These are phyloP conservation scores for Orius insidiosus DNA, from an alignment of 1,140 invertebrate species.

Conservation along the genomic window DNA sequence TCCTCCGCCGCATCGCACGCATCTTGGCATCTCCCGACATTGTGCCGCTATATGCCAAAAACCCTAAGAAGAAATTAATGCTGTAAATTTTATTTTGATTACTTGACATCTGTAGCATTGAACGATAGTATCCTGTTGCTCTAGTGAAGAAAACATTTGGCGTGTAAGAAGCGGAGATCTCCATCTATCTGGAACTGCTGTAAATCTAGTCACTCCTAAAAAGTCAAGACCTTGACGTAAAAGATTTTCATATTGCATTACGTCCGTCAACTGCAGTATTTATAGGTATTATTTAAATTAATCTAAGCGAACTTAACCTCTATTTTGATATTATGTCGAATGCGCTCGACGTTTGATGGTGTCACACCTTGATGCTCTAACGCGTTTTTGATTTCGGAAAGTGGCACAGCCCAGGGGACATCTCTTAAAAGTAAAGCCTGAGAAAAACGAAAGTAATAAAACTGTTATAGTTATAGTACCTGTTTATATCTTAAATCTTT, in stretches of 20 bases:
- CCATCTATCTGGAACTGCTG: constrained; percentile 28
- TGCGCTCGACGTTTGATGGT: constrained; percentile 18
- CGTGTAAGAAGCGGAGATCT: constrained; percentile 19
- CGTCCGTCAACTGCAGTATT: constrained; percentile 25
- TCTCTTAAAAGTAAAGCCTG: constrained; percentile 28
- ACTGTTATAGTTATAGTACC: constrained; percentile 3
- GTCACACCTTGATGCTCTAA: constrained; percentile 28
- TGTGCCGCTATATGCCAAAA: constrained; percentile 37
- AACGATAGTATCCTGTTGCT: constrained; percentile 24
- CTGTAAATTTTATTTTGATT: background rate
- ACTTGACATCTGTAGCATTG: constrained; percentile 31
- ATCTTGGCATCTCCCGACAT: constrained; percentile 30
- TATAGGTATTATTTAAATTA: background rate
- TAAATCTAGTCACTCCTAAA: constrained; percentile 28
- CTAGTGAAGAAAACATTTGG: constrained; percentile 6
- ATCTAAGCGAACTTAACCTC: constrained; percentile 26
- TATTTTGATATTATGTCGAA: constrained; percentile 28
- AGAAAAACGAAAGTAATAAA: constrained; percentile 4
- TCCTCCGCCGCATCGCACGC: constrained; percentile 33
- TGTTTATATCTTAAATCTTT: constrained; percentile 26
- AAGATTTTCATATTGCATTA: constrained; percentile 27
- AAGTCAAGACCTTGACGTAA: constrained; percentile 30
- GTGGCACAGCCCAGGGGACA: constrained; percentile 31
- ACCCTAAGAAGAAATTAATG: constrained; percentile 22
- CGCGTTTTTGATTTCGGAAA: constrained; percentile 28